Base-by-base conservation (phyloP, 1,140 invertebrate genomes). In the Heliothis virescens region DNA sequence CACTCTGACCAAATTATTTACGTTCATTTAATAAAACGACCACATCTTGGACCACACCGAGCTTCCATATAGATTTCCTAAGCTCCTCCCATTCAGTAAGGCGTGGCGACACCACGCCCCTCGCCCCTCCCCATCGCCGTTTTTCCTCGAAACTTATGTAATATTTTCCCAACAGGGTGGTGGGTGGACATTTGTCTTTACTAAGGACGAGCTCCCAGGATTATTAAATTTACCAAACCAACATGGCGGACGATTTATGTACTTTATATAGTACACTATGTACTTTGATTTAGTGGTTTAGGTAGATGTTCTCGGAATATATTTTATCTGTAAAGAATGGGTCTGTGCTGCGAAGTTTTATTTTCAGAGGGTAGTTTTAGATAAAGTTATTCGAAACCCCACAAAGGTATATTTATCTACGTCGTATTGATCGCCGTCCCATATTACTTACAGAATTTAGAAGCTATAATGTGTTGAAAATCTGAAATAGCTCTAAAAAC, bases 211-310 rank as follows among this genome's bases (percentile, higher is more conserved):
- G 77, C 60, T 79, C 74, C 83, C 81, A 78, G 84, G 82, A 82
- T 90, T 90, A 91, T 90, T 90, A 89, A 90, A 90, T 91, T 87
- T 84, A 85, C 83, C 79, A 79, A 83, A 79, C 73, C 72, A 85
- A 89, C 83, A 91, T 91, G 90, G 90, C 89, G 79, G 84, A 76
- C 73, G 57, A 82, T 76, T 80, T 80, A 80, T 80, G 57, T 80
- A 60, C 72, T 67, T 53, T 69, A 69, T 67, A 78, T 67, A 78
- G n/a, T 29, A 13, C 9, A 53, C 52, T 67, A 78, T 78, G 52
- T 78, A 78, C 75, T 67, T 79, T 72, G 78, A 71, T 79, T 79
- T 79, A 71, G 52, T 79, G 77, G 55, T 65, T 79, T 71, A 71
- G 65, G 53, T 76, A 76, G 15, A 18, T 52, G 48, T 69, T 69